Evolutionary conservation across 2,888 invertebrate species (phyloP), one percentile per base, ranked within the genome.

Genomic region (Cryptus armator): DNA sequence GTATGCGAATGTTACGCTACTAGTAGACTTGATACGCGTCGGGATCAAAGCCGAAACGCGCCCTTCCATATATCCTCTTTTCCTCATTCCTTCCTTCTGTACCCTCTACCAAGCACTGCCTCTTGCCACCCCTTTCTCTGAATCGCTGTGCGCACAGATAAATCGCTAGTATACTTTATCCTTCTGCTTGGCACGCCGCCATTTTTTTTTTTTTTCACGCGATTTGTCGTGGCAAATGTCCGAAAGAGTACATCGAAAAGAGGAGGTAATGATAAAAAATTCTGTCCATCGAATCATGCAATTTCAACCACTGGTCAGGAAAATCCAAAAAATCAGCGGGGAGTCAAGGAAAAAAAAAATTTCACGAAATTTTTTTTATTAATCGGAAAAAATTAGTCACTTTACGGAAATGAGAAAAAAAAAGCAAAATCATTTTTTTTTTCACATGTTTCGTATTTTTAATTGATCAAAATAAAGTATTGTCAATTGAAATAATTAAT

Each of bases 1-100:
- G 46, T 5, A 62, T 46, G 62, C 37, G 51, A 24, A 74, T 68
- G n/a, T 51, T 37, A n/a, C 51, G 43, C 43, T 51, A 32, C 74
- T 62, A 16, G n/a, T 75, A 37, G 19, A 51, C 14, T 76, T 29
- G 14, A 76, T 76, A 66, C 37, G 62, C 48, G 75, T 7, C 43
- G 86, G 88, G 89, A 91, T 91, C 91, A 91, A 91, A 91, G 90
- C 88, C 87, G 87, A 87, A 86, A 86, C 56, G 16, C 16, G 44
- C 37, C 37, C 43, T 32, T 48, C 78, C 64, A 76, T 81, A 72
- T 59, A 48, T 82, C 16, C 24, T 53, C 51, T n/a, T 83, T 68
- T 24, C 64, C 78, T 80, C 10, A 43, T 67, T 74, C 74, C 70
- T 19, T 43, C 24, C 32, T 74, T 67, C 46, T 19, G 10, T 56